Conservation (phyloP, 2,113 vertebrate genomes). For the Oreamnos americanus region DNA sequence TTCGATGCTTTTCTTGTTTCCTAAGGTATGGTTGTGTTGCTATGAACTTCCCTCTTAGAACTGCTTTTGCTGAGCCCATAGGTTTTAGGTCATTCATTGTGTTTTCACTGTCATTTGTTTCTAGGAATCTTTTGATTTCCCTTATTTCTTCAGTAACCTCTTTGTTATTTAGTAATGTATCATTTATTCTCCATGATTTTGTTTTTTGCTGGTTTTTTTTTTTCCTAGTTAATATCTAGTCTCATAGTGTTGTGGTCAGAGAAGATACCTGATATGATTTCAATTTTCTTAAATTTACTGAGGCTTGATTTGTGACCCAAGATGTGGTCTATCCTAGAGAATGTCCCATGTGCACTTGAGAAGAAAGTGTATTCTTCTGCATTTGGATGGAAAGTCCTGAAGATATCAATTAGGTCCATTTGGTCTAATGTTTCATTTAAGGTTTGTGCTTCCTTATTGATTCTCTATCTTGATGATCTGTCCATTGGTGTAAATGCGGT, state of each 20-base stretch:
- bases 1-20: neutral
- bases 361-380: neutral
- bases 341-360: neutral
- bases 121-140: neutral
- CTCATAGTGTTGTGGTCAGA: neutral
- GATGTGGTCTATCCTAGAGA: neutral
- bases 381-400: neutral
- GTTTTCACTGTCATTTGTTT: neutral
- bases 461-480: neutral
- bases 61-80: neutral
- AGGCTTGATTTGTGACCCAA: neutral
- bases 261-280: neutral
- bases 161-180: neutral
- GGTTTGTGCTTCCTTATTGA: neutral
- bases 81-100: neutral
- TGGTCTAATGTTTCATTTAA: neutral
- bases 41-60: neutral
- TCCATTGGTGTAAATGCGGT: neutral
- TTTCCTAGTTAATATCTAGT: neutral
- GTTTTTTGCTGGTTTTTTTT: neutral
- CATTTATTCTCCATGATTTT: neutral
- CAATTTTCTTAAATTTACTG: neutral
- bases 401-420: neutral
- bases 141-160: neutral
- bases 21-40: neutral